Percentiles rank a stretch among this genome's conserved stretches.
These are phyloP conservation scores for Dicyrtomina minuta DNA, from an alignment of 2,888 invertebrate species.

Conservation along the genomic window DNA sequence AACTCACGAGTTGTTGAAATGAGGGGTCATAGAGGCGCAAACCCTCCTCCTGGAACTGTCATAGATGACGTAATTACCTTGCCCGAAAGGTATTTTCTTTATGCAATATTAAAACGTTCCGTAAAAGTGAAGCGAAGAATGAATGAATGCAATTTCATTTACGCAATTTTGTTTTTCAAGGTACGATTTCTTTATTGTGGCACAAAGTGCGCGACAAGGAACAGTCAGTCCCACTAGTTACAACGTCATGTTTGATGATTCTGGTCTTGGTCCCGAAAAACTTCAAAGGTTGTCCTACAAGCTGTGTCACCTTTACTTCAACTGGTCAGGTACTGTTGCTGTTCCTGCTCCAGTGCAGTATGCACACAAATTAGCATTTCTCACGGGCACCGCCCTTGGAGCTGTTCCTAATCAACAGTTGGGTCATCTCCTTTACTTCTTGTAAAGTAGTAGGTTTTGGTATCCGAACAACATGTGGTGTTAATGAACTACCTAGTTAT, in stretches of 20 bases:
- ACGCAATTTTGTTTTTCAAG: conserved; percentile 57
- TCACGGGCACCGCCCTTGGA: conserved; percentile 56
- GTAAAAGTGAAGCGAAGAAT: no score
- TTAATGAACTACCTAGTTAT: no score
- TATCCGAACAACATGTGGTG: no score
- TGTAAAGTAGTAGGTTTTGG: no score
- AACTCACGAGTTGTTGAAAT: conserved; percentile 58
- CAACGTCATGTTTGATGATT: conserved; percentile 77
- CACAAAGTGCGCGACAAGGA: conserved; percentile 82
- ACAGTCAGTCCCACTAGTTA: conserved; percentile 89
- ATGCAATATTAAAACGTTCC: no score
- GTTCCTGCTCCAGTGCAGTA: conserved; percentile 63
- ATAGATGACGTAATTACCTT: conserved; percentile 81
- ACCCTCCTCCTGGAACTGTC: conserved; percentile 80
- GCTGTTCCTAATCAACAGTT: conserved; percentile 21
- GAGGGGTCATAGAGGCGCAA: conserved; percentile 44
- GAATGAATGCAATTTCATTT: neutral
- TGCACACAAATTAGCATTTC: conserved; percentile 62
- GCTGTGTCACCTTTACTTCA: conserved; percentile 84
- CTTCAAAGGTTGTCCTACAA: conserved; percentile 84
- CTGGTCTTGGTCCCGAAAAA: conserved; percentile 69
- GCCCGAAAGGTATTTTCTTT: conserved; percentile 63
- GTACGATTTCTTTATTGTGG: conserved; percentile 87
- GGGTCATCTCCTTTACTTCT: conserved; percentile 32
- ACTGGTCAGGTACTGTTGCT: conserved; percentile 68